phyloP scores from a whole-genome alignment of 2,888 invertebrate species.

The Seladonia tumulorum region DNA sequence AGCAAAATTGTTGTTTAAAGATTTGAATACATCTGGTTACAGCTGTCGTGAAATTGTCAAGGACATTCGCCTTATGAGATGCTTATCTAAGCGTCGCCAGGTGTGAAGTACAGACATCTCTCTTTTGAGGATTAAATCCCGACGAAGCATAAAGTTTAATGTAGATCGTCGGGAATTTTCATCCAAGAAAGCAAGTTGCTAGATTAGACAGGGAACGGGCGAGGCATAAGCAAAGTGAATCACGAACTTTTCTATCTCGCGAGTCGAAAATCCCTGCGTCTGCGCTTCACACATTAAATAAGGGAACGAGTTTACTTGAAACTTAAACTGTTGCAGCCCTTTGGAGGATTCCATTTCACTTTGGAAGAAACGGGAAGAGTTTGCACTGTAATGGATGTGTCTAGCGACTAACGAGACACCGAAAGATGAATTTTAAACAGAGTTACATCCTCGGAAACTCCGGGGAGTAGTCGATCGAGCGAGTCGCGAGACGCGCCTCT shows the following conservation, averaged over 20 bases:
- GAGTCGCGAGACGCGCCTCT: not conserved
- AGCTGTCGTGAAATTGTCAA: too few species aligned
- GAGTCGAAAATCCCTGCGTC: not conserved
- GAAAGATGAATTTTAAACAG: slow-evolving; percentile 51
- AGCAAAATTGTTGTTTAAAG: too few species aligned
- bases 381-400: slow-evolving; percentile 25
- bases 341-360: slow-evolving; percentile 11
- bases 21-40: too few species aligned
- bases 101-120: not conserved
- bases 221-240: not conserved
- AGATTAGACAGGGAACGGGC: too few species aligned
- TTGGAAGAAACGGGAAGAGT: slow-evolving; percentile 25
- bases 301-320: not conserved
- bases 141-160: not conserved
- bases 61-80: too few species aligned
- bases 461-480: slow-evolving; percentile 27
- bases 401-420: slow-evolving; percentile 1
- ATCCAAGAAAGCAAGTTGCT: not conserved
- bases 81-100: not conserved
- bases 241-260: not conserved
- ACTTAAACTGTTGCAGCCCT: not conserved
- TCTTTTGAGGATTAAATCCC: not conserved
- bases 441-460: slow-evolving; percentile 34
- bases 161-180: not conserved
- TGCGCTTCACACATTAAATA: not conserved